A percentile compares a stretch with the other conserved stretches of the same genome.
Conservation (phyloP, 2,888 invertebrate genomes). For the Cantharis rufa region DNA sequence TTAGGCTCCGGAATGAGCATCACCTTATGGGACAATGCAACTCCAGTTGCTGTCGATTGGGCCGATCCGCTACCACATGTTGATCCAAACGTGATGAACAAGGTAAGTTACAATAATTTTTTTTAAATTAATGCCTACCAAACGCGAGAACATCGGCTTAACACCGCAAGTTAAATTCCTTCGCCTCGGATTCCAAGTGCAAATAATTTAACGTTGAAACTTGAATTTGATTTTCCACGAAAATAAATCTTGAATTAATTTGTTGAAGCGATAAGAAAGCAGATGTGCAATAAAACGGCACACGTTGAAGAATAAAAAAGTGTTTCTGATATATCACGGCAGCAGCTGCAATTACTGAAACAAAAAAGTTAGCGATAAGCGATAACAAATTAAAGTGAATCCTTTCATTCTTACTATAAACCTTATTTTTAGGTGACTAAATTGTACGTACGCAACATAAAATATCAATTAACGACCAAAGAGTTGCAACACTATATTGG, state of each 20-base stretch:
- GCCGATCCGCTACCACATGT: slow-evolving; percentile 80
- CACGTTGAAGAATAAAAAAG: neutral
- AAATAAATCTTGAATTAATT: neutral
- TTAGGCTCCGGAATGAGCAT: neutral
- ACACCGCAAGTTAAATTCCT: neutral
- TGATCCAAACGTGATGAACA: slow-evolving; percentile 71
- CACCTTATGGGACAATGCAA: neutral
- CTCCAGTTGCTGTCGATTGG: slow-evolving; percentile 75
- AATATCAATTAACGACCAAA: neutral
- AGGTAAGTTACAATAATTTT: slow-evolving; percentile 54
- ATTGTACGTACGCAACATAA: neutral
- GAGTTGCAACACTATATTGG: neutral
- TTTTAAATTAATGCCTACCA: neutral
- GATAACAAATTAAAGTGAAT: neutral
- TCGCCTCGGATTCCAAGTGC: too few relatives aligned
- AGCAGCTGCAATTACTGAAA: neutral
- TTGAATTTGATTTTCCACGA: neutral
- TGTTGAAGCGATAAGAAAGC: neutral
- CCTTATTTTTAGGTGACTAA: neutral
- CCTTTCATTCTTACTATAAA: neutral
- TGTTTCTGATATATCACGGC: neutral
- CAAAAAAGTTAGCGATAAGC: neutral
- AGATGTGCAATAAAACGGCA: neutral
- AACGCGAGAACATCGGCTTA: neutral
- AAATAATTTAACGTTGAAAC: neutral